Base-by-base conservation (phyloP, 2,888 invertebrate genomes). In the Aleiodes testaceus region DNA sequence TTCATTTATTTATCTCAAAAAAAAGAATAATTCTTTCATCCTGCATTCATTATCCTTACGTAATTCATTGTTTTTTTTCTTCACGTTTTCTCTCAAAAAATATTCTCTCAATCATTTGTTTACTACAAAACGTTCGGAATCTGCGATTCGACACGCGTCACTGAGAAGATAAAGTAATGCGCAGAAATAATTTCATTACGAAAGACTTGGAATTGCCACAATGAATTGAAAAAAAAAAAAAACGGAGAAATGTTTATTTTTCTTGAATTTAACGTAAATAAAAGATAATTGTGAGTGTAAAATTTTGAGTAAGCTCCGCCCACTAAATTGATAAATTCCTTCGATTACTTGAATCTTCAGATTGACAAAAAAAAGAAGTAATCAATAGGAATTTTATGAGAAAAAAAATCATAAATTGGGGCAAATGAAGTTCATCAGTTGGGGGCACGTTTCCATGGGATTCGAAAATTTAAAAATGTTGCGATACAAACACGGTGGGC, bases 1-100 rank as follows among this genome's bases (percentile, higher is more conserved):
- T 75, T 77, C 77, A 75, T 77, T 83, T 82, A 83, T 83, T 82
- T 82, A 83, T 82, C 81, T 77, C 59, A 18, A 50, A 36, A 36
- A 36, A 36, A 50, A 9, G 1, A 26, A 36, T 9, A 36, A 6
- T 36, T 6, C 6, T 36, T 36, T 1, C 7, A 36, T 6, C 11
- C 11, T 7, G 7, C 6, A 36, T 36, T 36, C 7, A 36, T 36
- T 36, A 11, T 36, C 36, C 36, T 36, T 36, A 36, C 11, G 36
- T 36, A 36, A 36, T 36, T 36, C 9, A 36, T 36, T 7, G 11
- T 5, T 6, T 36, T 36, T 11, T 36, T 36, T 36, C 1, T 11
- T 36, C 36, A 11, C 36, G 36, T 36, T 36, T 9, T 36, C 36
- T 36, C 2, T 2, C 6, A 36, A 36, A 36, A 26, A 26, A 26